A percentile compares a stretch with the other conserved stretches of the same genome.
These are phyloP conservation scores for Odobenus rosmarus DNA, from an alignment of 2,113 vertebrate species.

Conservation along the genomic window DNA sequence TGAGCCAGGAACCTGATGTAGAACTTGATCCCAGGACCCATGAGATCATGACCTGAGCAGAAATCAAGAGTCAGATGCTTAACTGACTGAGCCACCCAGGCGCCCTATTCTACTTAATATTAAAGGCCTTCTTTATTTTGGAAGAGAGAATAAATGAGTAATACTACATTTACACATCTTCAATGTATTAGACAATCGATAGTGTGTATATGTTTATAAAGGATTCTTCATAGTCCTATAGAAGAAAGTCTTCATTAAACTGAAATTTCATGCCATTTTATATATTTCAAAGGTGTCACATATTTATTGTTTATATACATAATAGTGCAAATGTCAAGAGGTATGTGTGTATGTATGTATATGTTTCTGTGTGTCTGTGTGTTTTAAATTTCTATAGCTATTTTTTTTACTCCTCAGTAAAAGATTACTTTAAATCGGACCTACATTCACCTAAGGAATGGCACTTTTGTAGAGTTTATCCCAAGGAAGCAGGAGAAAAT, in stretches of 20 bases:
- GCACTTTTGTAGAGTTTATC: neutral
- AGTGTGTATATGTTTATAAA: neutral
- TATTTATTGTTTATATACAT: neutral
- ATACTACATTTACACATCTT: neutral
- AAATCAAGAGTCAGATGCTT: neutral
- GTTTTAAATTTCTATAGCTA: neutral
- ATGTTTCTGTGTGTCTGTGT: neutral
- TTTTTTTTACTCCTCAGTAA: neutral
- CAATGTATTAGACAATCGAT: neutral
- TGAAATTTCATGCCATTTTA: constrained; percentile 15
- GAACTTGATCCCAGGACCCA: neutral
- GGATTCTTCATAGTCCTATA: neutral
- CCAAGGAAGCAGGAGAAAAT: neutral
- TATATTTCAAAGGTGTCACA: neutral
- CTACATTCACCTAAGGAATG: neutral
- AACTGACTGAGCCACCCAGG: neutral
- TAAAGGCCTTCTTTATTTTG: neutral
- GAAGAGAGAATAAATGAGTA: neutral
- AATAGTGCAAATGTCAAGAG: neutral
- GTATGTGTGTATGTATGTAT: neutral
- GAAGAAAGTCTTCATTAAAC: neutral
- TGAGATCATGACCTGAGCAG: neutral
- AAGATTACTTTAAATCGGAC: neutral
- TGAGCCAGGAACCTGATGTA: neutral
- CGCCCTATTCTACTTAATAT: neutral